Evolutionary conservation across 2,113 vertebrate species (phyloP).

Genomic region (human (Homo sapiens)): DNA sequence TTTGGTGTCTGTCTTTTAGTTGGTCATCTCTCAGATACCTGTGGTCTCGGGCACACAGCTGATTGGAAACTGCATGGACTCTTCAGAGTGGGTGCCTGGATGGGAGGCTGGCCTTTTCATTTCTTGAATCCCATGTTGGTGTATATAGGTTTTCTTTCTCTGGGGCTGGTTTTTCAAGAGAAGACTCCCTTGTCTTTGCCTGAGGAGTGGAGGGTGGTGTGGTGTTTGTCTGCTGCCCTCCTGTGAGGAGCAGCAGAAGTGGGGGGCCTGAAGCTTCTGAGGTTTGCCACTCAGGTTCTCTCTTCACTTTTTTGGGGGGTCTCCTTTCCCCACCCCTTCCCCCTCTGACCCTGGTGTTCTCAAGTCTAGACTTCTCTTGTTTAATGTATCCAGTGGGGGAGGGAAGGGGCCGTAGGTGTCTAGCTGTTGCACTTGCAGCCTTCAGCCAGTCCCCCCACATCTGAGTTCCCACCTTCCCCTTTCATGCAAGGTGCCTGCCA

Average conservation of each 20-base stretch:
- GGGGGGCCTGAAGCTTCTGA: too few relatives aligned
- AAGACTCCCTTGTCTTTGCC: background rate
- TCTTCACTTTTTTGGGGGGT: background rate
- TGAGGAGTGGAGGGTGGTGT: background rate
- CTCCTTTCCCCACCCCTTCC: background rate
- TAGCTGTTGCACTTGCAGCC: background rate
- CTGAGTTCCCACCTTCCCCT: accelerated
- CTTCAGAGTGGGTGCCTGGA: background rate
- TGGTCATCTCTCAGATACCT: background rate
- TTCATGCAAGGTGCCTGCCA: accelerated
- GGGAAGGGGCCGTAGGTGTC: background rate
- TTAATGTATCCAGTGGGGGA: background rate
- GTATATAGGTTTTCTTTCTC: background rate
- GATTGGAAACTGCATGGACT: background rate
- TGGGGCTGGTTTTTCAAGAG: background rate
- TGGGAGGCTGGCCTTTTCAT: background rate
- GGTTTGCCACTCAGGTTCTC: background rate
- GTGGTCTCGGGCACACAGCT: background rate
- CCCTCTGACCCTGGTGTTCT: background rate
- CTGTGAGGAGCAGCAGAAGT: background rate
- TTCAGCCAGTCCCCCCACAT: background rate
- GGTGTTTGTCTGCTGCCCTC: too few relatives aligned
- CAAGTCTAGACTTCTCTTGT: background rate
- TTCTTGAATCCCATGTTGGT: background rate
- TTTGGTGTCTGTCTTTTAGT: background rate